Percentiles rank a stretch among this genome's conserved stretches.
Conservation (phyloP, 2,113 vertebrate genomes). For the Melierax canorus region DNA sequence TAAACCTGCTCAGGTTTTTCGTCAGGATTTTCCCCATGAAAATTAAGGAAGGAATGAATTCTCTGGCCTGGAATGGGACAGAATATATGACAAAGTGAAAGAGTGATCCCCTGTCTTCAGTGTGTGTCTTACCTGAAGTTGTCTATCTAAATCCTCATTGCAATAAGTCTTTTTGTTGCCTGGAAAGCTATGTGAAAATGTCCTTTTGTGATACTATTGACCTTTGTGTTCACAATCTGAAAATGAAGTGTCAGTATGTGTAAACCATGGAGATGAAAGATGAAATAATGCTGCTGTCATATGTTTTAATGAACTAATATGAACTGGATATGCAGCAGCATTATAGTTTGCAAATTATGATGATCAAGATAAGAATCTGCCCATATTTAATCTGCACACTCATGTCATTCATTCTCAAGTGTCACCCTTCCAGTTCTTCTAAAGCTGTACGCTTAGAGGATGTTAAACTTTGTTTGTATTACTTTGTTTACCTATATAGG, state of each 20-base stretch:
- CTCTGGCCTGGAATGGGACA: not conserved
- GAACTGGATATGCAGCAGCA: not conserved
- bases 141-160: not conserved
- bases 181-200: not conserved
- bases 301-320: not conserved
- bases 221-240: not conserved
- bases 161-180: not conserved
- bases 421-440: not conserved
- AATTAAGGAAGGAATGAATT: not conserved
- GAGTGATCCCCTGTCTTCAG: not conserved
- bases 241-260: not conserved
- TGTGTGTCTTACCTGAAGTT: not conserved
- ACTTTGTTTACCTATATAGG: not conserved
- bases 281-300: not conserved
- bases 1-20: not conserved
- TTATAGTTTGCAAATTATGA: not conserved
- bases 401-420: accelerated
- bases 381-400: not conserved
- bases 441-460: not conserved
- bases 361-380: not conserved
- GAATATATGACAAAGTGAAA: not conserved
- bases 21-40: not conserved
- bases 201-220: not conserved
- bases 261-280: not conserved
- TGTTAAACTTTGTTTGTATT: not conserved